Evolutionary conservation across 2,113 vertebrate species (phyloP).

Genomic region (Rhinopithecus roxellana): DNA sequence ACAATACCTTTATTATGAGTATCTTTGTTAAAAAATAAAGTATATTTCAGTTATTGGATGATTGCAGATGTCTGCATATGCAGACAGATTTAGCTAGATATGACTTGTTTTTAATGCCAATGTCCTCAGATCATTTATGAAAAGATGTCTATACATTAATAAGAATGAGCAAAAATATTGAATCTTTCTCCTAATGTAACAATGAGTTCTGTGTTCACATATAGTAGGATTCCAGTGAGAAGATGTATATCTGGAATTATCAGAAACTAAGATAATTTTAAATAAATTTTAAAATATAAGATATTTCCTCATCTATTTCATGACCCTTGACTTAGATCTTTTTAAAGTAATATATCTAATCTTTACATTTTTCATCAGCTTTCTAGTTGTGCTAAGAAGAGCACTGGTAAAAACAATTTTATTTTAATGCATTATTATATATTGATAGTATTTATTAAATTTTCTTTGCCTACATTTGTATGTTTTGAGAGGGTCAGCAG

Average conservation of each 20-base stretch:
- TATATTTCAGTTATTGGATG: neutral
- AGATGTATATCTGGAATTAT: neutral
- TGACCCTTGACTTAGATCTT: neutral
- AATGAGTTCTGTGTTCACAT: neutral
- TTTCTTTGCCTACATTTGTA: neutral
- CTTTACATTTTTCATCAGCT: neutral
- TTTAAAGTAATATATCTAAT: neutral
- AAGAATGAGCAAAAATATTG: neutral
- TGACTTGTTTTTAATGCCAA: neutral
- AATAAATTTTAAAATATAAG: constrained; percentile 27
- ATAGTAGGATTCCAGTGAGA: neutral
- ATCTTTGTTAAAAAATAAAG: neutral
- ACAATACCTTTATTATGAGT: neutral
- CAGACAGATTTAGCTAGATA: neutral
- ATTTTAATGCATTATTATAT: neutral
- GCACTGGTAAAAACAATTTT: neutral
- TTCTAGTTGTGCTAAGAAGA: neutral
- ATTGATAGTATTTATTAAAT: neutral
- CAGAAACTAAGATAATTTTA: neutral
- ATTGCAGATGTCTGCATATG: neutral
- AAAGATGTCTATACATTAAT: neutral
- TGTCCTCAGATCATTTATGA: neutral
- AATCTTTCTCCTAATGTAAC: neutral
- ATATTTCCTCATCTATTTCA: neutral
- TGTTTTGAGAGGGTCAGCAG: neutral